Conservation (phyloP, 2,113 vertebrate genomes). For the Sterrhoptilus dennistouni region DNA sequence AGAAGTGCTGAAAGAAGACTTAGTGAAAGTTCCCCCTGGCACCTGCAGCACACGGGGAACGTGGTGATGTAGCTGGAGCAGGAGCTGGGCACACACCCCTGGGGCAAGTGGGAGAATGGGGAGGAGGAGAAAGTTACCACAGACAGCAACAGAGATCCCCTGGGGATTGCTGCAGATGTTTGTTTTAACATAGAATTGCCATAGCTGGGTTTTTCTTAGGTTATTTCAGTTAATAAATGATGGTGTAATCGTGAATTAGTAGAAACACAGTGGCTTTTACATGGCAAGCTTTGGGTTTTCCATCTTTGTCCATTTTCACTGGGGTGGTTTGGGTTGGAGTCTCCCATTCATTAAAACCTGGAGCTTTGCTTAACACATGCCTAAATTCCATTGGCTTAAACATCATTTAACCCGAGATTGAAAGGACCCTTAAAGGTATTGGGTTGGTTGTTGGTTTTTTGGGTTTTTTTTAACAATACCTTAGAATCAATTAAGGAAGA, state of each 20-base stretch:
- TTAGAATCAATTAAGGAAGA: conserved; percentile 32
- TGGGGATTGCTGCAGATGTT: background rate
- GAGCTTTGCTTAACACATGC: background rate
- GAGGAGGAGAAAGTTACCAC: background rate
- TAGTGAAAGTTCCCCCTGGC: background rate
- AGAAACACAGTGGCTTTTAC: background rate
- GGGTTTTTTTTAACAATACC: background rate
- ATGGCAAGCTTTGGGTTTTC: background rate
- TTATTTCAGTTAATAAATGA: background rate
- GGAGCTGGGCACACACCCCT: background rate
- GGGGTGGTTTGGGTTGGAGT: background rate
- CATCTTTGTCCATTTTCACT: background rate
- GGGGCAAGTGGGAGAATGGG: background rate
- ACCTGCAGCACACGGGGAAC: background rate
- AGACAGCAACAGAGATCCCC: background rate
- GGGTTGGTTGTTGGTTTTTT: too few relatives aligned
- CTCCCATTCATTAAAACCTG: background rate
- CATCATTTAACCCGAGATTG: background rate
- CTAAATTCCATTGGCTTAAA: background rate
- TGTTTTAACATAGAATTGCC: background rate
- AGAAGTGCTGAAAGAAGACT: conserved; percentile 35
- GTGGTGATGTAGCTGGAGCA: background rate
- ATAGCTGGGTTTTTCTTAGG: background rate
- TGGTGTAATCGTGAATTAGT: background rate
- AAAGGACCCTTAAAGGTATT: background rate